These are phyloP conservation scores for Axis porcinus DNA, from an alignment of 2,113 vertebrate species.

Conservation along the genomic window DNA sequence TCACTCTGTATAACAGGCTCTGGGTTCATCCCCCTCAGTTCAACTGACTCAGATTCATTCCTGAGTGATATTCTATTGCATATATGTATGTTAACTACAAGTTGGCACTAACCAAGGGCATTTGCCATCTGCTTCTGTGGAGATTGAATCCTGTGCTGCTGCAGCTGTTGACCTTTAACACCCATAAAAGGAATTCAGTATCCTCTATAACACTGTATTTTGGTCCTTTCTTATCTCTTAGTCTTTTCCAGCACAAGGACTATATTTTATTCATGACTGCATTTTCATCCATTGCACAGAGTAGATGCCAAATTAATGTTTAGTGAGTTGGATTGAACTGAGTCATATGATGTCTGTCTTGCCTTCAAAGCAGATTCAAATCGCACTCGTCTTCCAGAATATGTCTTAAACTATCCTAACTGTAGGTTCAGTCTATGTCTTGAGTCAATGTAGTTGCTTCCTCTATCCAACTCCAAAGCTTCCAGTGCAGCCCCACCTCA, in stretches of 20 bases:
- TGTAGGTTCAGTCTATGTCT: background rate
- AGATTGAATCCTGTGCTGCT: background rate
- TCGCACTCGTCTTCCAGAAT: background rate
- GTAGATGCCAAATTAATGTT: background rate
- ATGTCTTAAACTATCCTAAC: background rate
- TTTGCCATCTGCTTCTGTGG: background rate
- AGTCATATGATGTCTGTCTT: background rate
- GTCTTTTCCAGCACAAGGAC: background rate
- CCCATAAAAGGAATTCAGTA: background rate
- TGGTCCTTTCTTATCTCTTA: background rate
- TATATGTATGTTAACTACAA: background rate
- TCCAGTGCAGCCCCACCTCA: background rate
- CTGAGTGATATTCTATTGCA: background rate
- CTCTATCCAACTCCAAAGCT: background rate
- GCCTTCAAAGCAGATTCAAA: background rate
- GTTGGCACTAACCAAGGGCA: background rate
- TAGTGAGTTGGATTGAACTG: background rate
- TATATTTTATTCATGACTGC: background rate
- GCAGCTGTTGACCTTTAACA: background rate
- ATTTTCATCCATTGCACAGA: background rate
- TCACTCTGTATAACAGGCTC: background rate
- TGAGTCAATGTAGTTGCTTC: background rate
- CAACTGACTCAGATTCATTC: background rate
- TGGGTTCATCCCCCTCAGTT: background rate
- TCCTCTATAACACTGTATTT: background rate